Percentiles rank a stretch among this genome's conserved stretches.
Conservation (phyloP, 2,113 vertebrate genomes). For the Colossoma macropomum region DNA sequence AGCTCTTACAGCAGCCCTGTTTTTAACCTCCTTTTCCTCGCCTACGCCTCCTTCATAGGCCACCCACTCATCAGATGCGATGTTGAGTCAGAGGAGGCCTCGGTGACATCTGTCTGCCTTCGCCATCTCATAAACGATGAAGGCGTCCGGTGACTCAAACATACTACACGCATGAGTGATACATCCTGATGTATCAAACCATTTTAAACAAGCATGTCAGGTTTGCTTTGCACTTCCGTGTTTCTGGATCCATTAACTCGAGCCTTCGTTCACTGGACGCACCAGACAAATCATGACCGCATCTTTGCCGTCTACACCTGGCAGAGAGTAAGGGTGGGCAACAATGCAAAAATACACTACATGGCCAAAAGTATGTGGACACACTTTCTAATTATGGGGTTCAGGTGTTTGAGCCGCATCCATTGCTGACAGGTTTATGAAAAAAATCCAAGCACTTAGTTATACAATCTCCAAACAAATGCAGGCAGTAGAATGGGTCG, state of each 20-base stretch:
- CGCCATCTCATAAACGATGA: background rate
- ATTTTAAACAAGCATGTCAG: background rate
- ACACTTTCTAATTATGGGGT: too few species aligned
- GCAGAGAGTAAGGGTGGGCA: too few species aligned
- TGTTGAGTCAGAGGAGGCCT: slow-evolving; percentile 11
- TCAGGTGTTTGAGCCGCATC: too few species aligned
- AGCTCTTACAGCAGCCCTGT: background rate
- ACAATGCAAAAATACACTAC: too few species aligned
- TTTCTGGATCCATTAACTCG: background rate
- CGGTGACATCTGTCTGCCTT: background rate
- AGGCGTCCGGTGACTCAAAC: slow-evolving; percentile 3
- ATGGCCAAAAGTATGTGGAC: too few species aligned
- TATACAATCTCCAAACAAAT: too few species aligned
- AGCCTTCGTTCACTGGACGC: background rate
- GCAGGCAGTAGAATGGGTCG: too few species aligned
- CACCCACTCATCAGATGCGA: slow-evolving; percentile 12
- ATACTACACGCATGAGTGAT: background rate
- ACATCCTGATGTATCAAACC: too few species aligned
- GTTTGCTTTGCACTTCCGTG: background rate
- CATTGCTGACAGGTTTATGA: too few species aligned
- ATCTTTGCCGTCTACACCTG: background rate
- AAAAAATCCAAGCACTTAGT: too few species aligned
- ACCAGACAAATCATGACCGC: background rate
- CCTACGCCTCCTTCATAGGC: background rate
- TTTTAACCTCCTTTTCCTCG: background rate